phyloP scores from a whole-genome alignment of 2,113 vertebrate species.

The Felis catus region F.catus_Fca126_mat1.0 CM031426.1:6638001-6638500 shows the following conservation, averaged over 20 bases:
- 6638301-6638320: background rate
- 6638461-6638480: background rate
- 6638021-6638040: background rate
- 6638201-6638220: background rate
- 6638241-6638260: background rate
- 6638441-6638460: background rate
- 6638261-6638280: background rate
- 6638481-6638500: background rate
- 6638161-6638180: background rate
- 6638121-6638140: background rate
- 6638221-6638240: background rate
- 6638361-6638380: background rate
- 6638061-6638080: background rate
- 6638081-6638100: background rate
- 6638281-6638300: background rate
- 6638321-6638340: background rate
- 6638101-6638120: background rate
- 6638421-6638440: background rate
- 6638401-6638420: background rate
- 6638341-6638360: background rate
- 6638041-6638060: background rate
- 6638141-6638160: background rate
- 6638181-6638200: background rate
- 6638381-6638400: background rate
- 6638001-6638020: too few species aligned